Evolutionary conservation across 1,140 invertebrate genomes (phyloP).

Genomic region (Frieseomelitta varia): DNA sequence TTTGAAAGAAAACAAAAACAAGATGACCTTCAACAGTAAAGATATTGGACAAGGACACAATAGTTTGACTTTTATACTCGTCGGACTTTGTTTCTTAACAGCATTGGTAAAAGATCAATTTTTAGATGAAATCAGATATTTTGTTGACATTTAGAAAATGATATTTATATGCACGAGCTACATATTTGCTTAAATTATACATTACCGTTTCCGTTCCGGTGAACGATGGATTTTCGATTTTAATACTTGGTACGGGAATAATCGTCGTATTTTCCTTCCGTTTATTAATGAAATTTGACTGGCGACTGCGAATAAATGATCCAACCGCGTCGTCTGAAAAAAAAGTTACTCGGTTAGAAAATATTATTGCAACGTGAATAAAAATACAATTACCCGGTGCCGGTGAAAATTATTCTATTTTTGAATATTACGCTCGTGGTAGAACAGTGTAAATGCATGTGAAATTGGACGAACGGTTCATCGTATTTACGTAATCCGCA

Average conservation of each 20-base stretch:
- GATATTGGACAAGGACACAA: constrained; percentile 6
- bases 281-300: background rate
- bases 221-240: background rate
- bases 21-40: background rate
- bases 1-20: background rate
- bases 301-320: too few relatives aligned
- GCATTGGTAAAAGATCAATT: background rate
- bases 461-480: background rate
- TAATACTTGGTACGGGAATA: background rate
- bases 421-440: background rate
- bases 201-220: too few relatives aligned
- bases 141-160: too few relatives aligned
- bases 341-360: background rate
- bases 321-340: background rate
- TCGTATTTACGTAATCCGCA: constrained; percentile 32
- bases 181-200: background rate
- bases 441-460: background rate
- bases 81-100: background rate
- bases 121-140: too few relatives aligned
- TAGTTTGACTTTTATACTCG: background rate
- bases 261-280: too few relatives aligned
- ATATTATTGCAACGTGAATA: background rate
- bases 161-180: too few relatives aligned
- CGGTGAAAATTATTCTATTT: background rate
- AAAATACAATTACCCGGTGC: background rate